Conservation (phyloP, 2,113 vertebrate species). For the Limnothrissa miodon region DNA sequence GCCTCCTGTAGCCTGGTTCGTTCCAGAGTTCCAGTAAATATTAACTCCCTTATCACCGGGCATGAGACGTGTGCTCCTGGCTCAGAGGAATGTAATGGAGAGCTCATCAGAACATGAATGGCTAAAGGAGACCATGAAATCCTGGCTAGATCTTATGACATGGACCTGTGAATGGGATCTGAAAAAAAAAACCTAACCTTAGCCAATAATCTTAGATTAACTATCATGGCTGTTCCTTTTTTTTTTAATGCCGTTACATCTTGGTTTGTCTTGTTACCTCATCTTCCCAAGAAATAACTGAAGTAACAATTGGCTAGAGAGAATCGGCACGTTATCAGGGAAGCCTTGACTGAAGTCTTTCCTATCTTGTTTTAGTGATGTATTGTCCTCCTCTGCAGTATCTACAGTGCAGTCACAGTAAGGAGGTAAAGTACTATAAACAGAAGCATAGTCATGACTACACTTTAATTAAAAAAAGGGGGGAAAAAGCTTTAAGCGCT, state of each 20-base stretch:
- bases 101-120: constrained; percentile 4
- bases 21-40: constrained; percentile 52
- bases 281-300: neutral
- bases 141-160: neutral
- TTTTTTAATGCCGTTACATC: neutral
- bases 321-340: neutral
- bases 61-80: constrained; percentile 31
- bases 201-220: too few relatives aligned
- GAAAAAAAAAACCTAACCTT: neutral
- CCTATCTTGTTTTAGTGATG: constrained; percentile 4
- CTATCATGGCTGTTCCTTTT: neutral
- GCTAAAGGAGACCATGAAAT: neutral
- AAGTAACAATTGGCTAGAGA: neutral
- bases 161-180: neutral
- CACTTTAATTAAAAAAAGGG: neutral
- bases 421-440: neutral
- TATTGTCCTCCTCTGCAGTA: neutral
- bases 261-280: neutral
- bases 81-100: neutral
- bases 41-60: constrained; percentile 55
- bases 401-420: neutral
- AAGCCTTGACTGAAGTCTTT: neutral
- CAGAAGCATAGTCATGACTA: neutral
- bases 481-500: neutral
- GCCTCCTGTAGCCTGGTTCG: constrained; percentile 41